These are phyloP conservation scores for Clitarchus hookeri DNA, from an alignment of 2,888 invertebrate species.

Conservation along the genomic window DNA sequence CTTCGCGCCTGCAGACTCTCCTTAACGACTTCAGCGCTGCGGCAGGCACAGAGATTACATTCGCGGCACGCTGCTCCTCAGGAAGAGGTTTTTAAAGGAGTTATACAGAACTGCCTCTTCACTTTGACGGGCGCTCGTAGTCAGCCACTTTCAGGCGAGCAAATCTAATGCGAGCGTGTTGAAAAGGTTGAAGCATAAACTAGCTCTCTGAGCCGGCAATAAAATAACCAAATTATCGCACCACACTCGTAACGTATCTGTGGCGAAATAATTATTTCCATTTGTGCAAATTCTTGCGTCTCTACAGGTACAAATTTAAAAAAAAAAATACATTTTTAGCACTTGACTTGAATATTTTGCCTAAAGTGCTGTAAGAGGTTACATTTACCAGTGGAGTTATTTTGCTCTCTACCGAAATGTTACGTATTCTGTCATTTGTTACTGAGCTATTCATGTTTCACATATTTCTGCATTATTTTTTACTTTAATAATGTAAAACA, in stretches of 20 bases:
- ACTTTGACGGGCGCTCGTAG: neutral
- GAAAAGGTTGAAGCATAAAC: neutral
- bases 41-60: neutral
- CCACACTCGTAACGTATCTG: too few relatives aligned
- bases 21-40: neutral
- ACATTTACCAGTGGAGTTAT: too few relatives aligned
- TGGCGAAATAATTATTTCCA: too few relatives aligned
- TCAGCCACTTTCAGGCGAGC: neutral
- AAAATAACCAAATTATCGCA: too few relatives aligned
- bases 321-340: neutral
- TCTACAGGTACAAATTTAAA: too few relatives aligned
- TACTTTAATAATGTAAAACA: too few relatives aligned
- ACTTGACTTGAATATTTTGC: neutral
- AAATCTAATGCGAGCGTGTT: neutral
- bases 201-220: too few relatives aligned
- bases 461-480: too few relatives aligned
- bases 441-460: too few relatives aligned
- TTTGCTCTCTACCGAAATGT: too few relatives aligned
- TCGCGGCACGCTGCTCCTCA: neutral
- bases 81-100: neutral
- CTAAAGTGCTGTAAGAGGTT: neutral
- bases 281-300: too few relatives aligned
- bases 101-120: neutral
- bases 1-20: neutral
- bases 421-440: too few relatives aligned